Conservation (phyloP, 2,888 invertebrate species). For the Tyria jacobaeae region DNA sequence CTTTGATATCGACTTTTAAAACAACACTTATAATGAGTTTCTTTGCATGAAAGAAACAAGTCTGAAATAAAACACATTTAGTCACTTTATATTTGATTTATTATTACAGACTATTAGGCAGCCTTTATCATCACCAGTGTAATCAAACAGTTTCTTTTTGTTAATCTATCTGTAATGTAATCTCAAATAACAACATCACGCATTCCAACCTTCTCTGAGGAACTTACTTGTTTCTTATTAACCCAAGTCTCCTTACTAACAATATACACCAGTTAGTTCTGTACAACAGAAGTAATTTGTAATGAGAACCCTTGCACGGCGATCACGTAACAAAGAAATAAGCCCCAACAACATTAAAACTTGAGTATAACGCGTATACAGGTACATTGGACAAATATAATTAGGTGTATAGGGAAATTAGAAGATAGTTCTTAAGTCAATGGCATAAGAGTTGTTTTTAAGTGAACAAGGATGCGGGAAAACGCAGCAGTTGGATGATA, state of each 20-base stretch:
- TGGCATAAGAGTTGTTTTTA: constrained; percentile 33
- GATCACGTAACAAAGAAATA: constrained; percentile 66
- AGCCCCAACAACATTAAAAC: constrained; percentile 63
- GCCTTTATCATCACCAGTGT: too few relatives aligned
- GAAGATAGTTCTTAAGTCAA: constrained; percentile 22
- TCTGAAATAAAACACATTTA: too few relatives aligned
- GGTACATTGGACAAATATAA: constrained; percentile 46
- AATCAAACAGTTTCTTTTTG: too few relatives aligned
- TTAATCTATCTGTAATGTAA: neutral
- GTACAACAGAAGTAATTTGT: constrained; percentile 54
- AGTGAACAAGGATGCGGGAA: constrained; percentile 27
- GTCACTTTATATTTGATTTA: too few relatives aligned
- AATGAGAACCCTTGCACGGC: constrained; percentile 54
- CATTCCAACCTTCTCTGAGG: constrained; percentile 3
- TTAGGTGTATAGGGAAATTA: constrained; percentile 20
- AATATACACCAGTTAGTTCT: constrained; percentile 26
- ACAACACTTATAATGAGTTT: too few relatives aligned
- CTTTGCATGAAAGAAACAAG: too few relatives aligned
- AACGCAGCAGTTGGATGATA: constrained; percentile 47
- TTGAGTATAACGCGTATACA: constrained; percentile 60
- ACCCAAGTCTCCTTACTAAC: constrained; percentile 16
- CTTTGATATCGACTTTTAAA: too few relatives aligned
- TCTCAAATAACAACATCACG: constrained; percentile 4
- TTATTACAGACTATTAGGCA: too few relatives aligned
- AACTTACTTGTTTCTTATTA: constrained; percentile 18